A percentile compares a stretch with the other conserved stretches of the same genome.
These are phyloP conservation scores for Meles meles DNA, from an alignment of 2,113 vertebrate genomes.

Conservation along the genomic window DNA sequence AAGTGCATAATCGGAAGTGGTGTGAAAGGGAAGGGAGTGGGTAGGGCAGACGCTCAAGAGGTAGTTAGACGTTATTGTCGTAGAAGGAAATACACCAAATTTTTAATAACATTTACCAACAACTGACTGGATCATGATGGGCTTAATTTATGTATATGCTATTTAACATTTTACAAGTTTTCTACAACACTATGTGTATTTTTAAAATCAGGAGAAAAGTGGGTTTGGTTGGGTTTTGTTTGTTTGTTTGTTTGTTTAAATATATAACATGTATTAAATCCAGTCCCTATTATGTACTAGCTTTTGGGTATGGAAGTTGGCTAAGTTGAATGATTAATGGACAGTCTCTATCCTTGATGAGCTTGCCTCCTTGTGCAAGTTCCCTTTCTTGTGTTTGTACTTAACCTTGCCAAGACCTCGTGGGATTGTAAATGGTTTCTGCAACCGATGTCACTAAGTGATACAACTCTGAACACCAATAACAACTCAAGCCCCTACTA, in stretches of 20 bases:
- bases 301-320: background rate
- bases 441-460: background rate
- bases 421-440: background rate
- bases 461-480: background rate
- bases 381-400: background rate
- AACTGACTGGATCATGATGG: background rate
- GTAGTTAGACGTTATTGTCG: background rate
- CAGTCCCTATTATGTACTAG: accelerated
- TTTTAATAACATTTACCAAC: background rate
- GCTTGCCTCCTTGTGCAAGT: accelerated
- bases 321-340: too few relatives aligned
- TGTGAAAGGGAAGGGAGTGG: background rate
- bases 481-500: background rate
- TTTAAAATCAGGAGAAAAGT: background rate
- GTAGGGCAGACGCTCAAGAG: background rate
- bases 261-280: background rate
- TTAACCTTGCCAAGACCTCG: background rate
- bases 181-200: background rate
- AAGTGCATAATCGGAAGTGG: background rate
- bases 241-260: background rate
- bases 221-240: background rate
- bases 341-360: background rate
- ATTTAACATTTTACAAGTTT: background rate
- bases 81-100: background rate
- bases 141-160: background rate